Evolutionary conservation across 2,113 vertebrate species (phyloP), one percentile per base, ranked within the genome.

Genomic region (Nettapus auritus): DNA sequence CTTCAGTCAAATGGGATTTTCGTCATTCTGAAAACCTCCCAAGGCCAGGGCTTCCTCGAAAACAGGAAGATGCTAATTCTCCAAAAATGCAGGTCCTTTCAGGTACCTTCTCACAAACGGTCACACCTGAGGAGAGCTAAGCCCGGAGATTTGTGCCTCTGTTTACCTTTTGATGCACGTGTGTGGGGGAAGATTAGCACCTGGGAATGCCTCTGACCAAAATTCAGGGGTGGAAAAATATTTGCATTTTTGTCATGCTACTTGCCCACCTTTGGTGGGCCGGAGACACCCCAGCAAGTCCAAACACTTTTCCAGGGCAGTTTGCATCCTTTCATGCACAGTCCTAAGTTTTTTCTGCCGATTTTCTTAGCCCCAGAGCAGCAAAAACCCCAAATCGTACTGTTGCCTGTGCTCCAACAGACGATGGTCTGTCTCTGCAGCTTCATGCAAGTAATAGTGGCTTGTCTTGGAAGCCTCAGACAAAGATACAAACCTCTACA

Each of bases 331-430:
- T 46, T 82, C 19, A 2, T 13, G 18, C 48, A 10, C 0, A 3
- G 25, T 8, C 33, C 52, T 29, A 46, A 38, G 55, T 8, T 48
- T 29, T 25, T 11, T n/a, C 70, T 22, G 82, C 62, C 17, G 74
- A 18, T 25, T 77, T 82, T 66, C 88, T 83, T 2, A 23, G 15
- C n/a, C 44, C 17, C 69, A 64, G 59, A 55, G 16, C 19, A 29
- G 25, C 6, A 28, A 25, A 34, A 57, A 44, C 26, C 14, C 20
- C 50, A 73, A 77, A 80, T 63, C 4, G 20, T 4, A 0, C 3
- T 0, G 0, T 6, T 20, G 29, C 67, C n/a, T 5, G 0, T 15
- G 63, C 70, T 42, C 2, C 1, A 18, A 2, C 0, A 2, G 71
- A 12, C 1, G 0, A 38, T 7, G 70, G 33, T 53, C 26, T 69